These are phyloP conservation scores for Nemotelus pantherinus DNA, from an alignment of 2,888 invertebrate genomes.

Conservation along the genomic window DNA sequence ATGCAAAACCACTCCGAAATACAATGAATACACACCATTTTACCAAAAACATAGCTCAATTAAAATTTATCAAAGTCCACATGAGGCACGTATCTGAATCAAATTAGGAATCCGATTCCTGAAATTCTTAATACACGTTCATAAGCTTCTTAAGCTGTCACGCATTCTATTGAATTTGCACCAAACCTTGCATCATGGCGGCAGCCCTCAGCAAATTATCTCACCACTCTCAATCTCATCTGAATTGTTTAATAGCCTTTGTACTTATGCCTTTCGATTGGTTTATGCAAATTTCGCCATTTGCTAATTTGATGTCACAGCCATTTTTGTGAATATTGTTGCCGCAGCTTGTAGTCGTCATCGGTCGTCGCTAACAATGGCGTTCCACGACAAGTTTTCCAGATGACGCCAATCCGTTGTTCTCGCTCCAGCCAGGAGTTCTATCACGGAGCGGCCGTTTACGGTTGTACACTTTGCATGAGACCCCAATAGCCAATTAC, in stretches of 20 bases:
- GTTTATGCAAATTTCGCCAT: slow-evolving; percentile 48
- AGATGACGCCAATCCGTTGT: slow-evolving; percentile 33
- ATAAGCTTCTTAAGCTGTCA: too few species aligned
- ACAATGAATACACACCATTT: too few species aligned
- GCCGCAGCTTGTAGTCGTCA: slow-evolving; percentile 20
- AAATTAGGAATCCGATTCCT: too few species aligned
- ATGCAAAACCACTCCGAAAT: too few species aligned
- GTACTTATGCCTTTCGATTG: slow-evolving; percentile 40
- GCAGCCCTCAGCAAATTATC: background rate
- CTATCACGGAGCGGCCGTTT: slow-evolving; percentile 1
- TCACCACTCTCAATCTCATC: slow-evolving; percentile 28
- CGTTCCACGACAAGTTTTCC: slow-evolving; percentile 27
- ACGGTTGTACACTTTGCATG: slow-evolving; percentile 28
- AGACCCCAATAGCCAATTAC: slow-evolving; percentile 34
- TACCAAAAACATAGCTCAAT: too few species aligned
- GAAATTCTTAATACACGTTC: too few species aligned
- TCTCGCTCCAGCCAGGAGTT: slow-evolving; percentile 3
- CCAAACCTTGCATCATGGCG: too few species aligned
- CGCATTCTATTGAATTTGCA: too few species aligned
- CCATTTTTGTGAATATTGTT: slow-evolving; percentile 45
- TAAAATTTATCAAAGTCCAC: too few species aligned
- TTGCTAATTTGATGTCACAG: slow-evolving; percentile 49
- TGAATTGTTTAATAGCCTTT: slow-evolving; percentile 25
- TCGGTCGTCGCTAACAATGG: slow-evolving; percentile 26
- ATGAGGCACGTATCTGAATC: too few species aligned